Evolutionary conservation across 2,113 vertebrate genomes (phyloP), one percentile per base, ranked within the genome.

Genomic region (Cricetomys ansorgei): DNA sequence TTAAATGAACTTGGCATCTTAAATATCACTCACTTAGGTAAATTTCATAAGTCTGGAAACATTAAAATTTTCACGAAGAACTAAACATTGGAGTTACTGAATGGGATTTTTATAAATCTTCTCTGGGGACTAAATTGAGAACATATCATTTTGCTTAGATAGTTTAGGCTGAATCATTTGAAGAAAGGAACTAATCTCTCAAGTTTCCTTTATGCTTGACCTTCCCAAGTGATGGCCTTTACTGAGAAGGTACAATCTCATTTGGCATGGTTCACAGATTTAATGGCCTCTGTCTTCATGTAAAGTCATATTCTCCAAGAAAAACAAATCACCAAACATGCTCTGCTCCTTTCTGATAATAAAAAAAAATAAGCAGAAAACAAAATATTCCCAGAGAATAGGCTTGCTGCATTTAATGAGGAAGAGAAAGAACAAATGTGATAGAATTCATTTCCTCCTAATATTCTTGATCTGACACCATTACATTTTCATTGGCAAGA

Each of bases 21-120:
- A 45, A 96, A 72, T 76, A 76, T 75, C 53, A 70, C 79, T 92
- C 59, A 89, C 65, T 76, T 88, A 94, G 43, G 27, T 89, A 5
- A 3, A 96, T 90, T 87, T 95, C 64, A 53, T 84, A 87, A 96
- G 69, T 15, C 37, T 96, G 45, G 43, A 90, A 94, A 96, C 19
- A 96, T 62, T 73, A 86, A 84, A 92, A 94, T 95, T 93, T 48
- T 96, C 90, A 90, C 50, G 89, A 92, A 94, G 65, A 90, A 50
- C 79, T 87, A 53, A 92, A 89, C 19, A 81, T 15, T 57, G 4
- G 45, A 69, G 40, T 93, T 92, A 84, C 69, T 87, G 76, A 59
- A 91, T 25, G 17, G 15, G 37, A 76, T 67, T 96, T 89, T 79
- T 94, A 89, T 5, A 86, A 93, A 94, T 91, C 50, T 86, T 94